Conservation (phyloP, 2,888 invertebrate species). For the Heteropelma amictum region DNA sequence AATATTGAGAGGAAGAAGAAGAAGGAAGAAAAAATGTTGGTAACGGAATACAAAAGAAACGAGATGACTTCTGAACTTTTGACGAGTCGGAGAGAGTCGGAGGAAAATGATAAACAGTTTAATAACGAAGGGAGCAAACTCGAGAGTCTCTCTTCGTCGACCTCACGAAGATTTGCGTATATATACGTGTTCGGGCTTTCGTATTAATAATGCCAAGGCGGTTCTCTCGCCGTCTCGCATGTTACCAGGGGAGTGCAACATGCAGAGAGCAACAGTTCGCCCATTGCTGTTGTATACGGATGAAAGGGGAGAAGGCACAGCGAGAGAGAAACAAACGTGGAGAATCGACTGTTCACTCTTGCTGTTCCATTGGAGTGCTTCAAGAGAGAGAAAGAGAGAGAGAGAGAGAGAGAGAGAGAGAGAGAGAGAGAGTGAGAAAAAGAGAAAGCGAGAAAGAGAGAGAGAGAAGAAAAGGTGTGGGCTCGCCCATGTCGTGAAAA, state of each 20-base stretch:
- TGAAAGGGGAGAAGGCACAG: slow-evolving; percentile 49
- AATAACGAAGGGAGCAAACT: slow-evolving; percentile 32
- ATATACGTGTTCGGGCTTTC: slow-evolving; percentile 6
- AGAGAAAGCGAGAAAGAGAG: slow-evolving; percentile 18
- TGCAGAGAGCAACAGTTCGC: neutral
- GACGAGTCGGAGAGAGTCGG: neutral
- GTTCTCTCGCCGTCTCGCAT: slow-evolving; percentile 44
- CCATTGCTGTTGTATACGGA: neutral
- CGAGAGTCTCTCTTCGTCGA: slow-evolving; percentile 14
- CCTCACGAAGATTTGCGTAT: slow-evolving; percentile 30
- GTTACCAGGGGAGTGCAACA: slow-evolving; percentile 39
- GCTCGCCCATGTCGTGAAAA: slow-evolving; percentile 38
- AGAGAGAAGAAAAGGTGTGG: slow-evolving; percentile 42
- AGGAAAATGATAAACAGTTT: neutral
- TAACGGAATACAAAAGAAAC: slow-evolving; percentile 7
- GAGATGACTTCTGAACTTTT: neutral
- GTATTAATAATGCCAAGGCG: slow-evolving; percentile 37
- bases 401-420: slow-evolving; percentile 27
- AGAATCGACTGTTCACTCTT: slow-evolving; percentile 34
- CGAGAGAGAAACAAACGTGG: slow-evolving; percentile 25
- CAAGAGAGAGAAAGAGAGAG: slow-evolving; percentile 39
- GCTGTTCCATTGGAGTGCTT: slow-evolving; percentile 33
- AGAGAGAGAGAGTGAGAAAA: slow-evolving; percentile 34
- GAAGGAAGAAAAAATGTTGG: neutral
- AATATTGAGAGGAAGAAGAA: neutral